Base-by-base conservation (phyloP, 2,797 vertebrate species). In the Fistularia commersonii region DNA sequence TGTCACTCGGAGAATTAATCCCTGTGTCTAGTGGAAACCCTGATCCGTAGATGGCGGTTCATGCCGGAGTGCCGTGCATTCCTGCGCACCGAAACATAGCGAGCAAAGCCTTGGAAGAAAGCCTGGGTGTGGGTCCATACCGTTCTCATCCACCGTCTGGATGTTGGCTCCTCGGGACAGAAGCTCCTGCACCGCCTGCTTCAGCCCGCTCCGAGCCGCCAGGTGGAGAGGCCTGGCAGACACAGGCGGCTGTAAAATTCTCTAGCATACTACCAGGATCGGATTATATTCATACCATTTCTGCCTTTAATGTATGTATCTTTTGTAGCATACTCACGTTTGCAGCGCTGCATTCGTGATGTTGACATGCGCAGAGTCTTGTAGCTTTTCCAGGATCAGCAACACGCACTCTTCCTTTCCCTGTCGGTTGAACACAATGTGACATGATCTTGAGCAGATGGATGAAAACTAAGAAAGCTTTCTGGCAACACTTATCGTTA, bases 361-460 rank as follows among this genome's bases (percentile, higher is more conserved):
- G 14, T 94, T 94, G 52, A 98, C 89, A 68, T 97, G 92, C 57
- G 84, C 79, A 35, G 92, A 71, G 48, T 96, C 94, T 35, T 93
- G 86, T 74, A 97, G 90, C 78, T 94, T 96, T 86, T 95, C 91
- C 82, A 98, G 90, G 81, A 98, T 93, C 83, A 98, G 70, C 89
- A 98, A 78, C 79, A 94, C 95, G 83, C 96, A 97, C 72, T 93
- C 94, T 82, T 98, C 96, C 77, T 93, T 93, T 67, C 95, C 95
- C 97, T 99, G 76, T 1, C 51, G 11, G 43, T 31, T 31, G 11
- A 1, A 10, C 23, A 23, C 23, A 23, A 23, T 23, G 23, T 23
- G 23, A 23, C 23, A 4, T 23, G 23, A 23, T 23, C 23, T 23
- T 23, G 23, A 23, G 23, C 23, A 23, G 23, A 2, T 23, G 23